Evolutionary conservation across 2,113 vertebrate genomes (phyloP).

Genomic region (Lanius collurio): DNA sequence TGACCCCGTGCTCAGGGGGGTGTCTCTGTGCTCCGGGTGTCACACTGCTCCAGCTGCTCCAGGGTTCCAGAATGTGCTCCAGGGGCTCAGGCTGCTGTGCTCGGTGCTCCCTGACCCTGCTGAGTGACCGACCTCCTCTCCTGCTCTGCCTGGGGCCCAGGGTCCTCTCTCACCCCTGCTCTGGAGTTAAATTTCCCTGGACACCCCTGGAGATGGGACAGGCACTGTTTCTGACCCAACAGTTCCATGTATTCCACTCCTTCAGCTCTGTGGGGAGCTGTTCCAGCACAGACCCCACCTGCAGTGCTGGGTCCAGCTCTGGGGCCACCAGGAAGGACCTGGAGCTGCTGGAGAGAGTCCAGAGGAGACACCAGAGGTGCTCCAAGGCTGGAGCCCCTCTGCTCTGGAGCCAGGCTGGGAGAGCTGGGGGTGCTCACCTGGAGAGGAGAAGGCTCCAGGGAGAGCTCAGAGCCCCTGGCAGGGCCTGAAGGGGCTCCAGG

Average conservation of each 20-base stretch:
- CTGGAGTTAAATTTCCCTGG: background rate
- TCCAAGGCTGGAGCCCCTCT: background rate
- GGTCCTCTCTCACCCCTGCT: background rate
- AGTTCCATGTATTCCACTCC: background rate
- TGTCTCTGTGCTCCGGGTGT: too few relatives aligned
- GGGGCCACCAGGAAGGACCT: accelerated
- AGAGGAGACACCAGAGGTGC: background rate
- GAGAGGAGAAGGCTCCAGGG: background rate
- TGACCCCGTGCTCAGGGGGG: background rate
- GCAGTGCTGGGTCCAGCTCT: background rate
- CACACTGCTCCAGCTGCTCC: background rate
- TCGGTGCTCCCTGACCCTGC: background rate
- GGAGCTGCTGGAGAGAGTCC: background rate
- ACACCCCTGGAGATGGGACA: background rate
- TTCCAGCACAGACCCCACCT: background rate
- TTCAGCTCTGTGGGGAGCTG: background rate
- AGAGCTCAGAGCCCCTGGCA: background rate
- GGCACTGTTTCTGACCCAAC: background rate
- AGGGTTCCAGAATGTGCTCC: background rate
- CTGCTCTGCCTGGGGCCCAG: background rate
- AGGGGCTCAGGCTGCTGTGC: background rate
- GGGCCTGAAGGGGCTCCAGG: background rate
- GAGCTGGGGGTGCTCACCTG: background rate
- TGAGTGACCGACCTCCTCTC: background rate
- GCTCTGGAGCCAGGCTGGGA: background rate